Percentiles rank a stretch among this genome's conserved stretches.
These are phyloP conservation scores for Chauna torquata DNA, from an alignment of 2,113 vertebrate genomes.

Conservation along the genomic window DNA sequence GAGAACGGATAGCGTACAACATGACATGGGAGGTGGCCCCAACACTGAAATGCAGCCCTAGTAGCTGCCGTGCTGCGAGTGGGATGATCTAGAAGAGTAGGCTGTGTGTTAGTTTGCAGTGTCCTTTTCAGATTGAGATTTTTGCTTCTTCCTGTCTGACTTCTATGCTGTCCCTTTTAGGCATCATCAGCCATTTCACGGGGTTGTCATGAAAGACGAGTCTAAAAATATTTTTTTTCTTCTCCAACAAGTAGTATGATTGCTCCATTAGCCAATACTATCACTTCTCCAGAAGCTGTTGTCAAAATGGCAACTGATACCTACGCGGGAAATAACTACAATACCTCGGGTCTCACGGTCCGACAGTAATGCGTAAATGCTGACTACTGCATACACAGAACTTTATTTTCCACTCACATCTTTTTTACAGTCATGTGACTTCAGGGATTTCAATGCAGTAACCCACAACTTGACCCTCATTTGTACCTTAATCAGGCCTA, in stretches of 20 bases:
- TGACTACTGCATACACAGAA: neutral
- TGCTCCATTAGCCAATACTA: slow-evolving; percentile 30
- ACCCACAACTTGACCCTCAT: neutral
- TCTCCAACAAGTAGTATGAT: neutral
- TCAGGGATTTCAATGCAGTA: neutral
- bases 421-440: neutral
- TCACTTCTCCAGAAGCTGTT: neutral
- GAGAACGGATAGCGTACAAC: neutral
- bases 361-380: neutral
- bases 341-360: neutral
- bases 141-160: neutral
- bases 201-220: neutral
- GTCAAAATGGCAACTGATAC: slow-evolving; percentile 21
- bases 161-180: neutral
- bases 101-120: neutral
- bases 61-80: neutral
- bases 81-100: neutral
- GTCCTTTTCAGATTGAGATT: neutral
- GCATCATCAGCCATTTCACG: neutral
- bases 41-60: neutral
- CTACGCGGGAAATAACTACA: neutral
- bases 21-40: neutral
- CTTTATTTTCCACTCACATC: neutral
- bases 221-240: neutral
- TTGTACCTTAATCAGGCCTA: neutral